A percentile compares a stretch with the other conserved stretches of the same genome.
Conservation (phyloP, 2,888 invertebrate genomes). For the Drosophila formosana region DNA sequence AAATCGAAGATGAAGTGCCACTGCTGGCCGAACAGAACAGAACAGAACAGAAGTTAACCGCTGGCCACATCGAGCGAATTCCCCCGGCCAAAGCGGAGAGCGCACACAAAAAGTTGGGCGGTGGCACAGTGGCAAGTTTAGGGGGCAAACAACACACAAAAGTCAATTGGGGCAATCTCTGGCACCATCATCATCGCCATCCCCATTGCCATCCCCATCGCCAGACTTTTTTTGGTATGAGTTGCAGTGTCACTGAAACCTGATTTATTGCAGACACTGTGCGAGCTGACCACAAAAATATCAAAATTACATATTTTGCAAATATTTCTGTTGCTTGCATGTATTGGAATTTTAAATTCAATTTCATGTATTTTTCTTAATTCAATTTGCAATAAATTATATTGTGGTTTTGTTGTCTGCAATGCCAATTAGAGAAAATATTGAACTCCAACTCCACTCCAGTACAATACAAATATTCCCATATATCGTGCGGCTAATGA, state of each 20-base stretch:
- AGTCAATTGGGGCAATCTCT: conserved; percentile 63
- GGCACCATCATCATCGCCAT: conserved; percentile 32
- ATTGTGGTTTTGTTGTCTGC: conserved; percentile 1
- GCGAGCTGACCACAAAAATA: conserved; percentile 30
- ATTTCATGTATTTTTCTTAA: conserved; percentile 3
- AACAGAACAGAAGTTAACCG: conserved; percentile 48
- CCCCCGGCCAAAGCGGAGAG: background rate
- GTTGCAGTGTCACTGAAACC: conserved; percentile 35
- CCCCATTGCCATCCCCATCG: background rate
- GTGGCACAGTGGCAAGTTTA: conserved; percentile 38
- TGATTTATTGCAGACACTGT: conserved; percentile 41
- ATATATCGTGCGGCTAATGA: background rate
- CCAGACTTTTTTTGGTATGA: background rate
- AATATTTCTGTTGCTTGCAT: background rate
- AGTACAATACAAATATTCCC: no score
- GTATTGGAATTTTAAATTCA: background rate
- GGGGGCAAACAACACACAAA: conserved; percentile 25
- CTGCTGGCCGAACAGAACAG: conserved; percentile 24
- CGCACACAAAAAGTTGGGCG: conserved; percentile 29
- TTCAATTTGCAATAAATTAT: conserved; percentile 10
- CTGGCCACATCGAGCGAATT: conserved; percentile 40
- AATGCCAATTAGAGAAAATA: background rate
- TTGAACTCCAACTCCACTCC: background rate
- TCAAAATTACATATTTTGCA: conserved; percentile 13
- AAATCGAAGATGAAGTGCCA: conserved; percentile 74